A percentile compares a stretch with the other conserved stretches of the same genome.
phyloP scores from a whole-genome alignment of 2,113 vertebrate species.

The Eolophus roseicapilla region DNA sequence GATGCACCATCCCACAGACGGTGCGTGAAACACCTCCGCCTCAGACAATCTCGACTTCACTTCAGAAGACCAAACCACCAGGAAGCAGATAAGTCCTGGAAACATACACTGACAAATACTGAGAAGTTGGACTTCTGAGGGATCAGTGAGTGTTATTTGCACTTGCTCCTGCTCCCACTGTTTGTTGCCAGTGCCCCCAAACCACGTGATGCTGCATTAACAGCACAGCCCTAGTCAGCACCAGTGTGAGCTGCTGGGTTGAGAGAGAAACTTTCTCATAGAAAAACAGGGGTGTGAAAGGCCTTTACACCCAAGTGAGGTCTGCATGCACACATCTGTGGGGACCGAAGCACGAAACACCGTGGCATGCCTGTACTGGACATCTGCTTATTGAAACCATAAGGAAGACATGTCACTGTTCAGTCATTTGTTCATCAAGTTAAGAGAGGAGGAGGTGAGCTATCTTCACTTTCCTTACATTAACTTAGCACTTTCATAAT shows the following conservation, averaged over 20 bases:
- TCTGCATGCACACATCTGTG: background rate
- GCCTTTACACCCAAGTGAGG: background rate
- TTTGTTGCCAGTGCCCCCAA: background rate
- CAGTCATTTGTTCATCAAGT: constrained; percentile 18
- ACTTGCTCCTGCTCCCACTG: background rate
- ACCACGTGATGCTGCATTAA: background rate
- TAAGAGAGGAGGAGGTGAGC: constrained; percentile 37
- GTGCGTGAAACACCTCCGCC: background rate
- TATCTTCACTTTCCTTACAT: constrained; percentile 60
- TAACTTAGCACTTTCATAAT: constrained; percentile 56
- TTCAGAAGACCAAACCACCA: background rate
- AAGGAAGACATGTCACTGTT: background rate
- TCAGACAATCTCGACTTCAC: background rate
- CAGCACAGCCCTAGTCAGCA: background rate
- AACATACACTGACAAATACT: background rate
- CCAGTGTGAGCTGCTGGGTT: background rate
- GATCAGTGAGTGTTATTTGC: background rate
- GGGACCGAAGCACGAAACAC: background rate
- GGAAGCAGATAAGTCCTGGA: background rate
- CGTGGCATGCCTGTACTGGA: background rate
- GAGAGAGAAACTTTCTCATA: background rate
- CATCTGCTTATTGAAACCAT: background rate
- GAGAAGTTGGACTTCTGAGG: background rate
- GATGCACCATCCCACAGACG: background rate
- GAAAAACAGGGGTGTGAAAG: background rate